Evolutionary conservation across 2,113 vertebrate species (phyloP).

Genomic region (Noctilio leporinus): DNA sequence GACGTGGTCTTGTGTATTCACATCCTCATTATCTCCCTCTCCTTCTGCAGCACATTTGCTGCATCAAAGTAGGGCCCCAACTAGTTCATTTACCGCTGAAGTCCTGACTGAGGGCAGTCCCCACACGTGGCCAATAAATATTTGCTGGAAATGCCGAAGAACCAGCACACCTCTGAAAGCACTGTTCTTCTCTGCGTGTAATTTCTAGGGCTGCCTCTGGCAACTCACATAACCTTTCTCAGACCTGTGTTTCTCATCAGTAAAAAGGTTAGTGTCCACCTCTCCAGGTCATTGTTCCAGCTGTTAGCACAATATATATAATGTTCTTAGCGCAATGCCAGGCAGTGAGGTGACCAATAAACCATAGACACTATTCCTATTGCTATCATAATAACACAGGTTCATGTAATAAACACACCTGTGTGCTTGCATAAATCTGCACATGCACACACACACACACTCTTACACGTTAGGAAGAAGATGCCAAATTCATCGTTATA

Average conservation of each 20-base stretch:
- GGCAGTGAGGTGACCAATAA: accelerated
- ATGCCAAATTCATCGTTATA: not conserved
- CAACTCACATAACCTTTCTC: not conserved
- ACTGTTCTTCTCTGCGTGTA: no score
- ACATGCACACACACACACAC: not conserved
- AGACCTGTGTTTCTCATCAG: not conserved
- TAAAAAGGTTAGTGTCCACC: not conserved
- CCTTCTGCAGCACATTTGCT: accelerated
- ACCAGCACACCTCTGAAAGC: not conserved
- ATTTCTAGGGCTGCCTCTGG: not conserved
- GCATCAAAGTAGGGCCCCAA: not conserved
- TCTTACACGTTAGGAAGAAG: not conserved
- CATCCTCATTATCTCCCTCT: not conserved
- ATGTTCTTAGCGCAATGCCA: not conserved
- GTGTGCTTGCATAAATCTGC: accelerated
- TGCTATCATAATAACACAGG: not conserved
- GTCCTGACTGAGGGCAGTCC: not conserved
- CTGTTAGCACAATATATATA: accelerated
- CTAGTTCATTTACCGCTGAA: not conserved
- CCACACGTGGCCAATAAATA: no score
- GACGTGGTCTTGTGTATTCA: accelerated
- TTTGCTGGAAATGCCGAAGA: not conserved
- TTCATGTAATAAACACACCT: not conserved
- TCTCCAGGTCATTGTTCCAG: not conserved
- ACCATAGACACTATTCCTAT: not conserved